phyloP scores from a whole-genome alignment of 2,113 vertebrate species.

The Toxotes jaculatrix region DNA sequence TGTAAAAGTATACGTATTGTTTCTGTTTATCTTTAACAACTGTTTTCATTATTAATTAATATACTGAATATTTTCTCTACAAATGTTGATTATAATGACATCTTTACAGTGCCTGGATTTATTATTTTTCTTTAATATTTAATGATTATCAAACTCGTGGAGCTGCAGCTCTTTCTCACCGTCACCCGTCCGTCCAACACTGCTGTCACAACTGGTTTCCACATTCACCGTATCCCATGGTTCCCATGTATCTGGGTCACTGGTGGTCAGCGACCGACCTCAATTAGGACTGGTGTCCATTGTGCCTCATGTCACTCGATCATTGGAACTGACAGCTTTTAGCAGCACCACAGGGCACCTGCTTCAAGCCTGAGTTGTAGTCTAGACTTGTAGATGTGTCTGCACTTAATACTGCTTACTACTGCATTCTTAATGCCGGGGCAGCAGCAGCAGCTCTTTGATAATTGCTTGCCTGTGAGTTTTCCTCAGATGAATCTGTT shows the following conservation, averaged over 20 bases:
- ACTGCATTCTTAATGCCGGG: not conserved
- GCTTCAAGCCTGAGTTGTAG: not conserved
- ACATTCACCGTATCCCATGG: not conserved
- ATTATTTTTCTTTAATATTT: no score
- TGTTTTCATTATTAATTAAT: no score
- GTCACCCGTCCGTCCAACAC: not conserved
- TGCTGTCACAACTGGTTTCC: not conserved
- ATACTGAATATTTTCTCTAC: no score
- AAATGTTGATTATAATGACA: no score
- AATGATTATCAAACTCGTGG: no score
- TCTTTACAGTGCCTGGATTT: no score
- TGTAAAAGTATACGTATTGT: no score
- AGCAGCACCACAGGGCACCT: slow-evolving; percentile 17
- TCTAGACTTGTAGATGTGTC: not conserved
- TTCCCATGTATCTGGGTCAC: slow-evolving; percentile 45
- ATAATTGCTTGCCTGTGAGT: not conserved
- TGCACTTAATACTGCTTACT: not conserved
- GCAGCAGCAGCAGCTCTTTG: not conserved
- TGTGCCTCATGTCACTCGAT: slow-evolving; percentile 39
- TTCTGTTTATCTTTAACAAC: no score
- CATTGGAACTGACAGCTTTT: slow-evolving; percentile 22
- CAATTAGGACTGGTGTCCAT: not conserved
- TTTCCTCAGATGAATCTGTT: no score
- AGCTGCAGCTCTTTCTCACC: no score
- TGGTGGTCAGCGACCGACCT: slow-evolving; percentile 45